Evolutionary conservation across 2,797 vertebrate genomes (phyloP), one percentile per base, ranked within the genome.

Genomic region (Sebastes diploproa): DNA sequence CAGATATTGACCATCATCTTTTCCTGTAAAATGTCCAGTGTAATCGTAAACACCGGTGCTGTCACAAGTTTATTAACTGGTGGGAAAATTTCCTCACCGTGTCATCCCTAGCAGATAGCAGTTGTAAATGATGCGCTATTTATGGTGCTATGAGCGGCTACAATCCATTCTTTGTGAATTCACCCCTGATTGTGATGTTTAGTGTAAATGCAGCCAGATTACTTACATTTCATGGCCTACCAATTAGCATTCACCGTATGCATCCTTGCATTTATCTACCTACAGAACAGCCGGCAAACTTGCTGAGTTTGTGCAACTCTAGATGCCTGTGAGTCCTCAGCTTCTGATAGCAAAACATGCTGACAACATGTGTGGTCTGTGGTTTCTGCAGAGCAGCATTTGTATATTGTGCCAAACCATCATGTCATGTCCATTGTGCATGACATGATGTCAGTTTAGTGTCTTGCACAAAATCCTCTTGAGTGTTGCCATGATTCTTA

Each of bases 261-360:
- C n/a, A n/a, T 3, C 50, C 38, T 60, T 25, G n/a, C 14, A 13
- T 36, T 34, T 54, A 9, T 63, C 77, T 10, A 7, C 68, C 70
- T 30, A 1, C 52, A 9, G 25, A 81, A 46, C 25, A 78, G 60
- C 73, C 76, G 68, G 75, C 76, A 56, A 34, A 71, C 54, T 42
- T 74, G 78, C 81, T 87, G 74, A 82, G 46, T 69, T 62, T 25
- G 54, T 76, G 75, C 8, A 81, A 80, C 68, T 56, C 20, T n/a
- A 71, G 59, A 84, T 4, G 68, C 29, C 67, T 67, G 69, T 20
- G 22, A 72, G 77, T 69, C 52, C 12, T 73, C 46, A 12, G 36
- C 23, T n/a, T 67, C 52, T n/a, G 5, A 36, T 61, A 52, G 74
- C 12, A 23, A 62, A 70, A 52, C 75, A 30, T 71, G 46, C 62